Conservation (phyloP, 23 tunicate species). For the Pegea sp. region DNA sequence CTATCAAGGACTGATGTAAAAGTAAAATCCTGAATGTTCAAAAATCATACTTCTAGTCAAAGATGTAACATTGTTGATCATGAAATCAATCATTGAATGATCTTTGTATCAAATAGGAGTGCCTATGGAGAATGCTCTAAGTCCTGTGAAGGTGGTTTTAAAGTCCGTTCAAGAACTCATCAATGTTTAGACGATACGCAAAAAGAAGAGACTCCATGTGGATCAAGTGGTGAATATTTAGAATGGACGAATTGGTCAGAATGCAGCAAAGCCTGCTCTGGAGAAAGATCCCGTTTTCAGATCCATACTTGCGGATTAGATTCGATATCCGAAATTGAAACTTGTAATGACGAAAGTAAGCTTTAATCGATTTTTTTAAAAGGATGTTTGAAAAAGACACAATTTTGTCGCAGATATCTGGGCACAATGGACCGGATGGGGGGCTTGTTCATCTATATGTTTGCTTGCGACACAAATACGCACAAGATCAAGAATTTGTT, state of each 20-base stretch:
- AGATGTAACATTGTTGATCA: no score
- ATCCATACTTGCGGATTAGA: background rate
- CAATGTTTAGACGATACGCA: constrained; percentile 32
- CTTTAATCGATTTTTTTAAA: background rate
- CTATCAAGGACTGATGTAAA: no score
- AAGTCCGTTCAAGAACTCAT: constrained; percentile 30
- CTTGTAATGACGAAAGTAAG: background rate
- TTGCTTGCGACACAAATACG: constrained; percentile 37
- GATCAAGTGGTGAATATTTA: background rate
- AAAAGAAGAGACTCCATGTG: constrained; percentile 1
- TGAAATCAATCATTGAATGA: no score
- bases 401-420: constrained; percentile 10
- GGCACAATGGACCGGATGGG: constrained; percentile 36
- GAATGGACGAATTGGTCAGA: background rate
- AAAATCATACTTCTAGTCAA: no score
- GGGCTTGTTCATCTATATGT: constrained; percentile 42
- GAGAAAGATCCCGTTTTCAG: background rate
- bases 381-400: background rate
- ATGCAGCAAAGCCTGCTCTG: background rate
- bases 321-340: background rate
- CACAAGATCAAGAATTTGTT: constrained; percentile 24
- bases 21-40: no score
- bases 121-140: background rate
- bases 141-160: constrained; percentile 66
- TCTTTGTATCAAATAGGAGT: background rate